Conservation (phyloP, 2,113 vertebrate species). For the Aythya baeri region DNA sequence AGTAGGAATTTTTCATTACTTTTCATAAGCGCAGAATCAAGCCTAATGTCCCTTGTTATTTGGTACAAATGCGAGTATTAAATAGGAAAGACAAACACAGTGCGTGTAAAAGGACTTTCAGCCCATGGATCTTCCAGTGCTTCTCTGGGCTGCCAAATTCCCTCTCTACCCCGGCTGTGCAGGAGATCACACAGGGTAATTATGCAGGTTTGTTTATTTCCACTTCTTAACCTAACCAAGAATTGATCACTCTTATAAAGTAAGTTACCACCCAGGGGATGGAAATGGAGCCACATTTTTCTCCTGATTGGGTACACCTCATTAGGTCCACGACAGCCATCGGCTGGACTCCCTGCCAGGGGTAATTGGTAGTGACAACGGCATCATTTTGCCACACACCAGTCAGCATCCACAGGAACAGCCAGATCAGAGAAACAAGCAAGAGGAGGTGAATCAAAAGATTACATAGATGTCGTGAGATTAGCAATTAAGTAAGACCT, state of each 20-base stretch:
- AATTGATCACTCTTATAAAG: background rate
- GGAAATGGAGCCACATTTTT: background rate
- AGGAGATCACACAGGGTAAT: background rate
- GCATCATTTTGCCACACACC: background rate
- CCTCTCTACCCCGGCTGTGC: background rate
- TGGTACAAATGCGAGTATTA: background rate
- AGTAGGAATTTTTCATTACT: background rate
- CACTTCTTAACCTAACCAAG: background rate
- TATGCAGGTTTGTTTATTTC: background rate
- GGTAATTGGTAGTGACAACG: slow-evolving; percentile 20
- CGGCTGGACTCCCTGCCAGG: background rate
- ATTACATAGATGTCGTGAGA: background rate
- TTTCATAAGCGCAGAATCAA: background rate
- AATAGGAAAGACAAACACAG: background rate
- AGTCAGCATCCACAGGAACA: background rate
- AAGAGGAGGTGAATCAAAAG: background rate
- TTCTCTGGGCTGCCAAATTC: background rate
- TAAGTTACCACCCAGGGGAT: background rate
- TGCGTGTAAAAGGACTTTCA: background rate
- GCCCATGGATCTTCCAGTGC: background rate
- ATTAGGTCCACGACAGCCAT: slow-evolving; percentile 29
- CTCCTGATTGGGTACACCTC: slow-evolving; percentile 35
- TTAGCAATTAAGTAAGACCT: background rate
- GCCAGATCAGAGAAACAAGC: background rate
- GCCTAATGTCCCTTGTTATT: background rate